Evolutionary conservation across 2,888 invertebrate species (phyloP).

Genomic region (Patella ulyssiponensis): DNA sequence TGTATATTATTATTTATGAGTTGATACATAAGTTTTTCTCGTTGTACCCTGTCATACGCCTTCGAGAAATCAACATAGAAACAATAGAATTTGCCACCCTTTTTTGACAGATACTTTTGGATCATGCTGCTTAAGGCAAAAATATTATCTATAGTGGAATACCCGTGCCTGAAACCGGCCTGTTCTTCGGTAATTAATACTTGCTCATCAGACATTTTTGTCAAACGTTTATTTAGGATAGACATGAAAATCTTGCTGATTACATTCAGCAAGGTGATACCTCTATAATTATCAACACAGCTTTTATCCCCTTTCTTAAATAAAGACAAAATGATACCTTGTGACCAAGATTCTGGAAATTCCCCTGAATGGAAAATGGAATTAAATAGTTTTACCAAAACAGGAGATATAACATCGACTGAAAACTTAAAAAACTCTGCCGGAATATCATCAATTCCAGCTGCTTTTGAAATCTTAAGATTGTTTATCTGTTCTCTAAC

Average conservation of each 20-base stretch:
- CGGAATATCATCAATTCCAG: constrained; percentile 6
- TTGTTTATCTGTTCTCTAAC: neutral
- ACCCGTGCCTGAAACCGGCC: neutral
- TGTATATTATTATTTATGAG: neutral
- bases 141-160: neutral
- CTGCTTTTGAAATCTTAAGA: constrained; percentile 3
- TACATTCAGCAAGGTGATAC: neutral
- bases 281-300: neutral
- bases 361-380: neutral
- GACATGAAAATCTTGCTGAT: neutral
- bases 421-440: constrained; percentile 1
- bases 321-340: neutral
- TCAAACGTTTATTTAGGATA: neutral
- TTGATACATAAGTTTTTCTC: neutral
- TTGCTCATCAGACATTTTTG: neutral
- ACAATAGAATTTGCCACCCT: constrained; percentile 3
- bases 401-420: neutral
- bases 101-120: neutral
- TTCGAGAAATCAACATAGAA: constrained; percentile 7
- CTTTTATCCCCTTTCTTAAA: neutral
- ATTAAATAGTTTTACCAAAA: neutral
- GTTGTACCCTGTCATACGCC: neutral
- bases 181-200: neutral
- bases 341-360: neutral
- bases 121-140: neutral